Evolutionary conservation across 2,888 invertebrate species (phyloP).

Genomic region (Meiosimyza platycephala): DNA sequence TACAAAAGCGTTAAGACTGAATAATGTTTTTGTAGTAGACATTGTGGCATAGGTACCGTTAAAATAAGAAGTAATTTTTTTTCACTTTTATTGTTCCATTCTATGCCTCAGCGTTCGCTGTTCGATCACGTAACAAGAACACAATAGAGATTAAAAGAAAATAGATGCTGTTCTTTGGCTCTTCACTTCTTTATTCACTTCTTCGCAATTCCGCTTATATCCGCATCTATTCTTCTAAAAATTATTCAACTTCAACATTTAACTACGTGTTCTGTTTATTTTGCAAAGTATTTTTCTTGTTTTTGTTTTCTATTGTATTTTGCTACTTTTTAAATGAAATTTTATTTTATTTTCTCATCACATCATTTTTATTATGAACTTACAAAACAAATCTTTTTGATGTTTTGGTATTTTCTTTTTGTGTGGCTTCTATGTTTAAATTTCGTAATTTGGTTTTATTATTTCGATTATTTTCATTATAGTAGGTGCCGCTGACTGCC

Average conservation of each 20-base stretch:
- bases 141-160: constrained; percentile 15
- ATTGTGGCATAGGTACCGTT: constrained; percentile 3
- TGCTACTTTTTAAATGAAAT: no score
- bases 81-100: not conserved
- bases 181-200: not conserved
- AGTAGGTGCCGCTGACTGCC: no score
- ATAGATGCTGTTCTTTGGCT: constrained; percentile 4
- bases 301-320: no score
- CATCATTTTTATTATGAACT: constrained; percentile 3
- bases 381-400: not conserved
- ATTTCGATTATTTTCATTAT: no score
- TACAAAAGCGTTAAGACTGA: not conserved
- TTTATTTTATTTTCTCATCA: not conserved
- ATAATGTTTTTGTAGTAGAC: constrained; percentile 2
- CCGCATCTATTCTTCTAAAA: not conserved
- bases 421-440: no score
- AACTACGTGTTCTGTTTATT: constrained; percentile 16
- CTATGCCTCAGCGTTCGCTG: not conserved
- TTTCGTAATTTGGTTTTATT: no score
- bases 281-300: no score
- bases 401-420: no score
- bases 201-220: no score
- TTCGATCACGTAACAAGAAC: constrained; percentile 25
- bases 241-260: constrained; percentile 1
- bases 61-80: constrained; percentile 14